Percentiles rank a stretch among this genome's conserved stretches.
Conservation (phyloP, 2,113 vertebrate genomes). For the Willisornis vidua region DNA sequence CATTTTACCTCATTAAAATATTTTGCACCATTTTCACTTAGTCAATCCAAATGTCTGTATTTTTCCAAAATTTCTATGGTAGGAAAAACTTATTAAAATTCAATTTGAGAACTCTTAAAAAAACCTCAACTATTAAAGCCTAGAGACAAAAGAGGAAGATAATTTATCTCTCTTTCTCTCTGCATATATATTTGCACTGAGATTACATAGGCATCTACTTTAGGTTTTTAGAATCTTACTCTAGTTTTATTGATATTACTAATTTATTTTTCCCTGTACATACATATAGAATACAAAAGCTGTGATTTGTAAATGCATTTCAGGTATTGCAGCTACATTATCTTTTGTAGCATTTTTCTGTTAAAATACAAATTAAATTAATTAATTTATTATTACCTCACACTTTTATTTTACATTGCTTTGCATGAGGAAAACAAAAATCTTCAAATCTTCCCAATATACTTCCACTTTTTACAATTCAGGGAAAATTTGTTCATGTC, state of each 20-base stretch:
- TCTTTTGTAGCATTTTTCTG: background rate
- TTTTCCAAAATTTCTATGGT: background rate
- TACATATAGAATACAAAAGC: background rate
- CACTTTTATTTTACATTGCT: background rate
- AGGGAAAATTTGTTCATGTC: background rate
- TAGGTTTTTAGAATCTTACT: background rate
- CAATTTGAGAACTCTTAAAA: background rate
- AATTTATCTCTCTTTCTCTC: background rate
- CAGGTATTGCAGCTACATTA: background rate
- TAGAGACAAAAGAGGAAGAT: background rate
- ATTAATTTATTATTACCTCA: background rate
- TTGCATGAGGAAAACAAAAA: background rate
- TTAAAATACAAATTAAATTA: background rate
- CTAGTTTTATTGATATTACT: background rate
- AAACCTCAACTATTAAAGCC: background rate
- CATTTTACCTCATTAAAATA: background rate
- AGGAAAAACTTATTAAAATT: background rate
- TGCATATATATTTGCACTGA: background rate
- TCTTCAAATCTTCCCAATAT: background rate
- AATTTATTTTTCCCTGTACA: background rate
- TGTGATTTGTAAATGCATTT: background rate
- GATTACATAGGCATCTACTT: background rate
- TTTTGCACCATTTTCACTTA: background rate
- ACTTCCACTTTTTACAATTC: background rate
- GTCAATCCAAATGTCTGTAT: background rate